Base-by-base conservation (phyloP, 2,797 vertebrate genomes). In the Cyclopterus lumpus region DNA sequence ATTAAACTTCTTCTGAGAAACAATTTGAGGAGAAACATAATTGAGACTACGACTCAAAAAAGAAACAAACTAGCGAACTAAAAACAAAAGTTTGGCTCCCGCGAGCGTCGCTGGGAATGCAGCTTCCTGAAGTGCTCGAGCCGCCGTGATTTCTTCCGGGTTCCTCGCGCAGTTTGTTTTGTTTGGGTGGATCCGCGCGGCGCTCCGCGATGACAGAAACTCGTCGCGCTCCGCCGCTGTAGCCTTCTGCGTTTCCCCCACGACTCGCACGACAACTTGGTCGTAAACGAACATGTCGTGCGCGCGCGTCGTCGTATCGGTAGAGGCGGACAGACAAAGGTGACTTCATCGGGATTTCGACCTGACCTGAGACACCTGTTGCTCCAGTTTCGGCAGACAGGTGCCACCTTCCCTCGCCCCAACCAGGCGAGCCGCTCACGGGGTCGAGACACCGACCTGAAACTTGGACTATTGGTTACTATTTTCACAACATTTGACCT, bases 301-400 rank as follows among this genome's bases (percentile, higher is more conserved):
- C 46, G 8, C 18, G 46, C 20, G 46, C 18, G 38, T 6, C 4
- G 38, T 6, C 3, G 8, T 57, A n/a, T 38, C 42, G 64, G 22
- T 80, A 15, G 36, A 67, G 22, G 44, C 58, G 36, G 32, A 69
- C 5, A 5, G 15, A 40, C 8, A 22, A 2, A 8, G 28, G 26
- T 2, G 71, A 42, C 51, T 55, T 18, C 48, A 3, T 3, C 65
- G 84, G 66, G 75, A 83, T 72, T 82, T 67, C 79, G 22, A 51
- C 75, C 75, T 18, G 82, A 90, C 71, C 74, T 0, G 73, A 89
- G 83, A 92, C 94, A 95, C 94, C 94, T 94, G 94, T 92, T 87
- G 92, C 89, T 80, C 74, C 79, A 16, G 70, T 89, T 87, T 85
- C 81, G 75, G 54, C 78, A 0, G 12, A 71, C 89, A 88, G 88